Base-by-base conservation (phyloP, 35 echinoderm and acorn worm species). In the Apostichopus japonicus region DNA sequence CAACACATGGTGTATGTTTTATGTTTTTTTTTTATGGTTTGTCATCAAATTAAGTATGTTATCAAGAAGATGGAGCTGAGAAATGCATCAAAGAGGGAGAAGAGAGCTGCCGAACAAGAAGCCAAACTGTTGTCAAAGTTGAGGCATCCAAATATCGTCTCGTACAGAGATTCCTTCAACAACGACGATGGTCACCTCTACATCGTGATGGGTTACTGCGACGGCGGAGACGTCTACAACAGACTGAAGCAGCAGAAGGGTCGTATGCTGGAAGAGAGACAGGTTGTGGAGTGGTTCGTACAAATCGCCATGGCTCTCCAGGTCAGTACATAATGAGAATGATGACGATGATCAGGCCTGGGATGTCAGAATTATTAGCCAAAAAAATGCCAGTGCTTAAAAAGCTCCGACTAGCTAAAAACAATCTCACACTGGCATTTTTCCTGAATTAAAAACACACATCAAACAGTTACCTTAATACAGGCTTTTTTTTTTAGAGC, bases 281-380 rank as follows among this genome's bases (percentile, higher is more conserved):
- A 99, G 72, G 95, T 99, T 19, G 97, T 99, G 53, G 97, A 99
- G 65, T 99, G 97, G 97, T 99, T 99, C 90, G 97, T 99, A 0
- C 97, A 99, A 80, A 99, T 99, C 14, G 97, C 97, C 17, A 99
- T 99, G 97, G 97, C 97, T 23, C 75, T 99, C 72, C 97, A 99
- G 97, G 97, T 99, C 21, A 92, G 93, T 75, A 19, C n/a, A 75
- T 21, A 23, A 75, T 75, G 16, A 7, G 13, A 3, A 10, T 61
- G 57, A 8, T 61, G 56, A 58, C 56, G 10, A 58, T 58, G 57
- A 61, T 44, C 33, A 44, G 33, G 33, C 33, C 33, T 44, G 33
- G 33, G 33, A 44, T 44, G 4, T 44, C 33, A 44, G 2, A 3
- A 3, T 44, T 44, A 44, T 44, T 4, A 44, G 33, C 33, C 33